Evolutionary conservation across 2,888 invertebrate genomes (phyloP), one percentile per base, ranked within the genome.

Genomic region (Hydraecia micacea): DNA sequence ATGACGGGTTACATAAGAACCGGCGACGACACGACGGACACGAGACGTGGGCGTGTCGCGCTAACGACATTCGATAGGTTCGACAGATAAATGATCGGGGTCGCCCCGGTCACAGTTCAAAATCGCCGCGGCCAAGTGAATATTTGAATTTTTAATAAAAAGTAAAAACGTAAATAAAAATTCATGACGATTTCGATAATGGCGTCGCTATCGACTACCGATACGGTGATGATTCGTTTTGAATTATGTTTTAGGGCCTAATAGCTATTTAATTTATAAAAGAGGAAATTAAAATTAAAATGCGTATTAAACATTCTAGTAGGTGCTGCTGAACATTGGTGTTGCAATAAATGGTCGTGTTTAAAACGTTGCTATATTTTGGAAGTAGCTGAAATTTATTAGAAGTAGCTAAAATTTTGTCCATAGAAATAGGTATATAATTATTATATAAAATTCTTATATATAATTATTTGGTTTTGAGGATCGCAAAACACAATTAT

Each of bases 31-130:
- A 74, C 63, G 36, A 75, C 65, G 71, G 80, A 80, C 86, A 84
- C 83, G 85, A 85, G 77, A 66, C 73, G 85, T 83, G 81, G 81
- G 83, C 89, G 88, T 86, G 88, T 79, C 82, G 52, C 39, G 63
- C 75, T 85, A 85, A 88, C 80, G 79, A 87, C 83, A 86, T 58
- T 86, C 66, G 83, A 83, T 86, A 80, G 71, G 73, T 73, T 68
- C 73, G 71, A 80, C 74, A 69, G 83, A 87, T 87, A 86, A 85
- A 82, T 87, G 39, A 62, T 39, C 69, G 77, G 80, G 87, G 88
- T 83, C 81, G 71, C 68, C 73, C 52, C 66, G 87, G 87, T 84
- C 87, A 87, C 46, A 85, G 85, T 80, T 87, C 87, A 85, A 73
- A 85, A 87, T 87, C 77, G 71, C 73, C 80, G 79, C 71, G 62